These are phyloP conservation scores for Hemicordylus capensis DNA, from an alignment of 2,113 vertebrate species.

Conservation along the genomic window DNA sequence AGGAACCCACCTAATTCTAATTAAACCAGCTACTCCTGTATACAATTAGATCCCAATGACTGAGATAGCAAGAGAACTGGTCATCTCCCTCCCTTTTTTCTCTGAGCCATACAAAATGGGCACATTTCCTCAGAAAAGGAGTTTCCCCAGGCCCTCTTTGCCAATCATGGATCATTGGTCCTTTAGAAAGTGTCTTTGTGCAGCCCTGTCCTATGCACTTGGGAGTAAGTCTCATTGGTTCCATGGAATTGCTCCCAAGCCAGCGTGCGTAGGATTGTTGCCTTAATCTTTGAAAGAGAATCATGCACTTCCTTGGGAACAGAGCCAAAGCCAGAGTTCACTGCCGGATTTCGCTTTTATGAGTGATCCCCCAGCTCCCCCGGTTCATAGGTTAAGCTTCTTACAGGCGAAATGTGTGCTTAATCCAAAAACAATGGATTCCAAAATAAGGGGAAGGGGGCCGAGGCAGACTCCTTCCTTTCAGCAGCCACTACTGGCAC, in stretches of 20 bases:
- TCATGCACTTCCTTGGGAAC: accelerated
- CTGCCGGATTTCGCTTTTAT: not conserved
- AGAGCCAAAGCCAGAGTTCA: not conserved
- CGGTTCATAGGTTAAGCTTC: not conserved
- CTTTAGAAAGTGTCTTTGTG: not conserved
- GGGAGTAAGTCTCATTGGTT: not conserved
- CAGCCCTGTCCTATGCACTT: not conserved
- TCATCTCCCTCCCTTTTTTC: not conserved
- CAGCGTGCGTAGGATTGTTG: not conserved
- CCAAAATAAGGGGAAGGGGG: not conserved
- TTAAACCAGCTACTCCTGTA: not conserved
- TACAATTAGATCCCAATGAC: not conserved
- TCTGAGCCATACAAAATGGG: not conserved
- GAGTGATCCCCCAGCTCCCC: not conserved
- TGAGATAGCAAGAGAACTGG: not conserved
- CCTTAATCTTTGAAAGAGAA: accelerated
- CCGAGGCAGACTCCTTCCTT: not conserved
- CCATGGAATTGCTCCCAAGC: not conserved
- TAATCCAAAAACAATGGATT: no score
- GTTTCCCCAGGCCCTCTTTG: not conserved
- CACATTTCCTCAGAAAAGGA: not conserved
- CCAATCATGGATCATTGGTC: not conserved
- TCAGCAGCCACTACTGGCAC: not conserved
- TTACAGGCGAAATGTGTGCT: not conserved
- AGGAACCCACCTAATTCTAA: not conserved